Evolutionary conservation across 2,113 vertebrate species (phyloP).

Genomic region (Procavia capensis): DNA sequence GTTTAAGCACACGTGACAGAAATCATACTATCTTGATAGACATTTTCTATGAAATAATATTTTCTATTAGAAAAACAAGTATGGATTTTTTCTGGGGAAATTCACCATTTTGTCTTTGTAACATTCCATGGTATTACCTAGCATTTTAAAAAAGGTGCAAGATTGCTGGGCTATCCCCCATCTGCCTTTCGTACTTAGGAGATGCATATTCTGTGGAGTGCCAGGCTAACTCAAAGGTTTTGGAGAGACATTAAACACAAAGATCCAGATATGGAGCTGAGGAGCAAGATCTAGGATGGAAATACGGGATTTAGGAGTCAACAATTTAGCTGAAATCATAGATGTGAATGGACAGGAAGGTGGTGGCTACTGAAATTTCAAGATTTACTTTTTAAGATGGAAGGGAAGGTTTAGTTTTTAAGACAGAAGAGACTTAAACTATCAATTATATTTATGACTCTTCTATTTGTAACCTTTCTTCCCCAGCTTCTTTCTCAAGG

Average conservation of each 20-base stretch:
- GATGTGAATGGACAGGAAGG: not conserved
- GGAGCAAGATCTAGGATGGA: slow-evolving; percentile 28
- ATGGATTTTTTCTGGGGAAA: slow-evolving; percentile 20
- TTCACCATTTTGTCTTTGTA: slow-evolving; percentile 1
- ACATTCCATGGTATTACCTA: slow-evolving; percentile 19
- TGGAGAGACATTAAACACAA: not conserved
- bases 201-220: not conserved
- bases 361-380: not conserved
- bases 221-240: not conserved
- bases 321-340: not conserved
- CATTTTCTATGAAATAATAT: slow-evolving; percentile 2
- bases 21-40: not conserved
- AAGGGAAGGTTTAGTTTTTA: not conserved
- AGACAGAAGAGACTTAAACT: not conserved
- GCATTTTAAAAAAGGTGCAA: slow-evolving; percentile 45
- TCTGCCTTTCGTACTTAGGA: slow-evolving; percentile 19
- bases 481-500: not conserved
- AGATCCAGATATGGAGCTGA: not conserved
- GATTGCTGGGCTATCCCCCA: not conserved
- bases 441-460: slow-evolving; percentile 1
- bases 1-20: slow-evolving; percentile 29
- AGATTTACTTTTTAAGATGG: no score
- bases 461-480: not conserved
- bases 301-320: not conserved
- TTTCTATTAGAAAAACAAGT: slow-evolving; percentile 28